Percentiles rank a stretch among this genome's conserved stretches.
phyloP scores from a whole-genome alignment of 1,140 invertebrate genomes.

The Drosophila asahinai region DNA sequence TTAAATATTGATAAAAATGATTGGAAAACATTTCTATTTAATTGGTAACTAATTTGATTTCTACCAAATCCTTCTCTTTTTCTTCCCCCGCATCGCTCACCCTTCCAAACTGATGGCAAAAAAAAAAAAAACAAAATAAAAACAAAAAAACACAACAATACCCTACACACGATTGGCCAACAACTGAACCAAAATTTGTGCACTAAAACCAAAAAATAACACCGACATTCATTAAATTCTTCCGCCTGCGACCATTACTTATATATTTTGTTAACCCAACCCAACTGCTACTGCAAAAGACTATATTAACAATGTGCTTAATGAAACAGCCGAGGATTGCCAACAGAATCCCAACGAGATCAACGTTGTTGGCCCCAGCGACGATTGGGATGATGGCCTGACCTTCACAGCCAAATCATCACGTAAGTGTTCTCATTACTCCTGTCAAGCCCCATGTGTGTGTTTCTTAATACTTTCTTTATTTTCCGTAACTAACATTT shows the following conservation, averaged over 20 bases:
- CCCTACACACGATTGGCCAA: conserved; percentile 36
- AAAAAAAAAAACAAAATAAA: neutral
- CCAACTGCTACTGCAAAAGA: conserved; percentile 85
- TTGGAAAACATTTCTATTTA: conserved; percentile 13
- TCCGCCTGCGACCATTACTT: conserved; percentile 22
- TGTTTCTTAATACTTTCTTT: conserved; percentile 18
- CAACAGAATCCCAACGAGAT: conserved; percentile 81
- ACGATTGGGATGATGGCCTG: conserved; percentile 93
- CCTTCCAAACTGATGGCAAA: conserved; percentile 35
- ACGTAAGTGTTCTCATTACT: conserved; percentile 88
- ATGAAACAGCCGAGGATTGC: conserved; percentile 89
- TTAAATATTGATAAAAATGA: conserved; percentile 5
- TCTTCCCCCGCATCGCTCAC: conserved; percentile 49
- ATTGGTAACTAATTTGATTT: conserved; percentile 69
- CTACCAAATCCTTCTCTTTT: conserved; percentile 53
- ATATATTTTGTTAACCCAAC: conserved; percentile 20
- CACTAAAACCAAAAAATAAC: conserved; percentile 30
- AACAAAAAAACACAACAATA: neutral
- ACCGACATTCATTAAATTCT: conserved; percentile 12
- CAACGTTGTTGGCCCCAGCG: conserved; percentile 83
- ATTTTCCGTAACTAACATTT: conserved; percentile 38
- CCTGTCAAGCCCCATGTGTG: conserved; percentile 2
- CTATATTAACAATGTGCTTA: conserved; percentile 92
- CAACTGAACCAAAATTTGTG: conserved; percentile 30
- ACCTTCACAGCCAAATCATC: conserved; percentile 94